These are phyloP conservation scores for Lasioglossum oenotherae DNA, from an alignment of 2,888 invertebrate species.

Conservation along the genomic window DNA sequence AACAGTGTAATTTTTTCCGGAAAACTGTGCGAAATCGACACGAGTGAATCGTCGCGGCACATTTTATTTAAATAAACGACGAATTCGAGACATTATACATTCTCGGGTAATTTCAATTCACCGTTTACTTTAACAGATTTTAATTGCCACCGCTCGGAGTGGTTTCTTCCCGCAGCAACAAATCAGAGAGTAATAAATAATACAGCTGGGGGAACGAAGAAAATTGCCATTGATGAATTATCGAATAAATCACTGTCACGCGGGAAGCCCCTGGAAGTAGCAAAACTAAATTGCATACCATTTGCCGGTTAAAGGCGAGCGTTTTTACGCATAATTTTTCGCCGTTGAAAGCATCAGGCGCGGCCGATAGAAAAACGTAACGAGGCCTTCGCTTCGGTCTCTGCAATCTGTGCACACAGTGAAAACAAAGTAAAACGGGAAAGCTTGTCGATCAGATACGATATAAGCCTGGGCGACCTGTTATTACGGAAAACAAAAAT, in stretches of 20 bases:
- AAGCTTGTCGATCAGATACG: slow-evolving; percentile 17
- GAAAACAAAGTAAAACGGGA: slow-evolving; percentile 13
- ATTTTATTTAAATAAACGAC: background rate
- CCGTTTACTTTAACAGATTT: background rate
- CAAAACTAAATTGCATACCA: slow-evolving; percentile 9
- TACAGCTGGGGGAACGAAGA: background rate
- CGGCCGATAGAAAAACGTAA: slow-evolving; percentile 3
- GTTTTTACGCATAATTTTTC: slow-evolving; percentile 5
- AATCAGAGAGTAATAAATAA: background rate
- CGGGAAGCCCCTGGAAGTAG: background rate
- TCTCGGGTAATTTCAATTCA: too few species aligned
- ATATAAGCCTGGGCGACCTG: slow-evolving; percentile 21
- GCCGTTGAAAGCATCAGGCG: background rate
- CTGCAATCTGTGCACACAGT: background rate
- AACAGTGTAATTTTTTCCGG: too few species aligned
- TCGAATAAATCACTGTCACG: slow-evolving; percentile 12
- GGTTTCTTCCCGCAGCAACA: background rate
- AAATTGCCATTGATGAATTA: slow-evolving; percentile 5
- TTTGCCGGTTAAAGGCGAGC: background rate
- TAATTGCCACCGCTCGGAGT: background rate
- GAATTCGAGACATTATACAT: background rate
- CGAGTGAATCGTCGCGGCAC: too few species aligned
- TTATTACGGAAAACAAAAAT: slow-evolving; percentile 43
- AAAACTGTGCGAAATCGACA: too few species aligned
- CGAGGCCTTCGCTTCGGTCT: background rate